Evolutionary conservation across 92 coral and sea anemone species (phyloP), one percentile per base, ranked within the genome.

Genomic region (Muricea muricata): DNA sequence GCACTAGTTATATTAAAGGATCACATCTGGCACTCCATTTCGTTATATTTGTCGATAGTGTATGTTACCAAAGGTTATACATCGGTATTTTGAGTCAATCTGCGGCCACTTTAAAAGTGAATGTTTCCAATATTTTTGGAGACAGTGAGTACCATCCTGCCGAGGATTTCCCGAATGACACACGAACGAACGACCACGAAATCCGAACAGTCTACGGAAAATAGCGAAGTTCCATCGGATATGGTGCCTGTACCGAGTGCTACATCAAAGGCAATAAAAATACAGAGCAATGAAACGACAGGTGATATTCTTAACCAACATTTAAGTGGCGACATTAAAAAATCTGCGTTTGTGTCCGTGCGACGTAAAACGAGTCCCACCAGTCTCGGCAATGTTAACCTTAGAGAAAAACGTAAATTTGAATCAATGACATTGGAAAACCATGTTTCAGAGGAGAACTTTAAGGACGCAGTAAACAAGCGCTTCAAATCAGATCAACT

Each of bases 141-240:
- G 26, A 70, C 28, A 13, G 48, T 6, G 28, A 47, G 25, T 11
- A 26, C 24, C 48, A 17, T 45, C 23, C 80, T 74, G 80, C 57
- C 61, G 61, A 74, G 21, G 39, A 24, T 18, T 47, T 24, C 34
- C 78, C 80, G 80, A 74, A 74, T 74, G 80, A 47, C 80, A 47
- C 32, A 26, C 61, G 80, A 74, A 74, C 63, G 4, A 21, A 47
- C 15, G 34, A 48, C 26, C 3, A 21, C 20, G 4, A 26, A 48
- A 37, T 30, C 61, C 80, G 80, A 47, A 45, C 56, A 47, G 40
- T 42, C 61, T 47, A 74, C 80, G 63, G 39, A 42, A 32, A 42
- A 48, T 45, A 37, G 40, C 80, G 63, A 74, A 20, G 52, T 2
- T 37, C 26, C 48, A 35, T 23, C 21, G 25, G 13, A 2, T n/a